Conservation (phyloP, 1,140 invertebrate genomes). For the Drosophila ambigua region DNA sequence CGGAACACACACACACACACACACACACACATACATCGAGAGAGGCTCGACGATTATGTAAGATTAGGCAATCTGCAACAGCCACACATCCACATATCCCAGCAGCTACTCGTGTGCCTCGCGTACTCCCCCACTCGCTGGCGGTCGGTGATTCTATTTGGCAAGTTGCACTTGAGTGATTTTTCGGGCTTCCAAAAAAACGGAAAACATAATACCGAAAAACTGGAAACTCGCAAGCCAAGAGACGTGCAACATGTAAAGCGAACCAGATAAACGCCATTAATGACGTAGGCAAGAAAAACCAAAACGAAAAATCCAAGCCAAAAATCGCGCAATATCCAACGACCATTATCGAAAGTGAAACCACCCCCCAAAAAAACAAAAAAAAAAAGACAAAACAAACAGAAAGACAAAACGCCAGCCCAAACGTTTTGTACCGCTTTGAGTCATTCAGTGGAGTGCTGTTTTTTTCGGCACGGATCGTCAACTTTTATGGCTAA, state of each 20-base stretch:
- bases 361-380: conserved; percentile 34
- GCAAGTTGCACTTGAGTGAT: conserved; percentile 82
- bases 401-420: not conserved
- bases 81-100: conserved; percentile 38
- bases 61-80: conserved; percentile 66
- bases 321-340: conserved; percentile 72
- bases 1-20: conserved; percentile 23
- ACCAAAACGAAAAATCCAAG: conserved; percentile 32
- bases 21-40: conserved; percentile 19
- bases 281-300: conserved; percentile 75
- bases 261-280: conserved; percentile 70
- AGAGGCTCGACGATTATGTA: conserved; percentile 67
- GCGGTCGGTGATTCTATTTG: conserved; percentile 68
- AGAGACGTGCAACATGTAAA: conserved; percentile 74
- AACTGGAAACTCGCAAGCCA: conserved; percentile 68
- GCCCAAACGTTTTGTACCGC: conserved; percentile 52
- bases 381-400: not conserved
- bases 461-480: conserved; percentile 43
- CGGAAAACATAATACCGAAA: conserved; percentile 44
- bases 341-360: conserved; percentile 65
- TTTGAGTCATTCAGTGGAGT: conserved; percentile 17
- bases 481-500: conserved; percentile 74
- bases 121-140: conserved; percentile 31
- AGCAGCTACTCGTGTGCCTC: not conserved
- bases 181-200: conserved; percentile 77